These are phyloP conservation scores for Pseudolaguvia tuberculata DNA, from an alignment of 2,113 vertebrate species.

Conservation along the genomic window DNA sequence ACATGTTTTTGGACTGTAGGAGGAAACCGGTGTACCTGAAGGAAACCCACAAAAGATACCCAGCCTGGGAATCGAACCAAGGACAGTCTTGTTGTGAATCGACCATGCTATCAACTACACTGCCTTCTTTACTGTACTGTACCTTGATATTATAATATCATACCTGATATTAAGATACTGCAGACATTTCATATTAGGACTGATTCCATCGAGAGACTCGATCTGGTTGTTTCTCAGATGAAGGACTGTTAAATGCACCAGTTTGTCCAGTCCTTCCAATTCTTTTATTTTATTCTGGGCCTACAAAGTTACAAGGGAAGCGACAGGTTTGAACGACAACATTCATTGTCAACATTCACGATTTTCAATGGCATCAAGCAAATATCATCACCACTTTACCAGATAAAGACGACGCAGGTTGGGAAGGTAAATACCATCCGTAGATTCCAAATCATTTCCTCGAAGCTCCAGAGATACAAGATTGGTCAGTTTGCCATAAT, in stretches of 20 bases:
- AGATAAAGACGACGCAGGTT: constrained; percentile 79
- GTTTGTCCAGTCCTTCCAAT: constrained; percentile 75
- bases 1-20: too few relatives aligned
- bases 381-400: constrained; percentile 64
- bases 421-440: constrained; percentile 75
- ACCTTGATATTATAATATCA: too few relatives aligned
- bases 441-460: constrained; percentile 77
- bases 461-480: constrained; percentile 81
- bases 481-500: constrained; percentile 65
- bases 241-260: constrained; percentile 73
- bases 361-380: neutral
- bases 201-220: constrained; percentile 76
- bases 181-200: constrained; percentile 74
- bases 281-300: constrained; percentile 77
- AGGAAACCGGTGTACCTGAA: too few relatives aligned
- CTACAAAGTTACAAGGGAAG: constrained; percentile 55
- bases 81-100: too few relatives aligned
- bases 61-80: too few relatives aligned
- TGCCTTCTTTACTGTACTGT: neutral
- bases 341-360: too few relatives aligned
- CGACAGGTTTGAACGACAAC: neutral
- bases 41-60: too few relatives aligned
- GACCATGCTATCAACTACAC: too few relatives aligned
- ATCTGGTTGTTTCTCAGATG: constrained; percentile 88
- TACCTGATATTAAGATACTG: constrained; percentile 81